Evolutionary conservation across 2,888 invertebrate genomes (phyloP), one percentile per base, ranked within the genome.

Genomic region (Sesia apiformis): DNA sequence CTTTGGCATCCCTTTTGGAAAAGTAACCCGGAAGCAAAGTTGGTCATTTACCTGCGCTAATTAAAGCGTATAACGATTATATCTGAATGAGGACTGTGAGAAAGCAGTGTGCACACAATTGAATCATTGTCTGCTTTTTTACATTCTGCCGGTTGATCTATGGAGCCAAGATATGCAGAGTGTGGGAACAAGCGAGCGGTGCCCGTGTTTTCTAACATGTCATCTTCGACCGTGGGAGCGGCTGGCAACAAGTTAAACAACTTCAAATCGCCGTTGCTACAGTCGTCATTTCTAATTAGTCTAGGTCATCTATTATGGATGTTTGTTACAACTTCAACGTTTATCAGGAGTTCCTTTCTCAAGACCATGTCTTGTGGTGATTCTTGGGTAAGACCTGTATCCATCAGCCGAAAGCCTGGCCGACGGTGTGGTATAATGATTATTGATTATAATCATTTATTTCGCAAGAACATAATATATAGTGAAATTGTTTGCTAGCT

Each of bases 131-230:
- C 81, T 86, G 65, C 69, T 70, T 87, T 84, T 85, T 88, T 83
- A 79, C 75, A 78, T 80, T 81, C 78, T 77, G 72, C 78, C 78
- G 72, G 74, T 86, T 87, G 88, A 88, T 88, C 83, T 88, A 89
- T 86, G 87, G 81, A 69, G 79, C 70, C 76, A 72, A 86, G 87
- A 89, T 89, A 88, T 88, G 88, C 88, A 88, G 86, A 88, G 87
- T 87, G 88, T 88, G 89, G 80, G 88, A 88, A 84, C 64, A 66
- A 69, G 70, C 65, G 68, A 70, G 65, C 69, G 65, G 65, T 69
- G 76, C 71, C 71, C 75, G 75, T 76, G 80, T 83, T 82, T 81
- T 78, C 82, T 77, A 73, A 78, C 82, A 79, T 86, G 84, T 81
- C 88, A 84, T 89, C 88, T 83, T 70, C 75, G 63, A 70, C 63